Evolutionary conservation across 2,113 vertebrate species (phyloP).

Genomic region (Drymodes brunneopygia): DNA sequence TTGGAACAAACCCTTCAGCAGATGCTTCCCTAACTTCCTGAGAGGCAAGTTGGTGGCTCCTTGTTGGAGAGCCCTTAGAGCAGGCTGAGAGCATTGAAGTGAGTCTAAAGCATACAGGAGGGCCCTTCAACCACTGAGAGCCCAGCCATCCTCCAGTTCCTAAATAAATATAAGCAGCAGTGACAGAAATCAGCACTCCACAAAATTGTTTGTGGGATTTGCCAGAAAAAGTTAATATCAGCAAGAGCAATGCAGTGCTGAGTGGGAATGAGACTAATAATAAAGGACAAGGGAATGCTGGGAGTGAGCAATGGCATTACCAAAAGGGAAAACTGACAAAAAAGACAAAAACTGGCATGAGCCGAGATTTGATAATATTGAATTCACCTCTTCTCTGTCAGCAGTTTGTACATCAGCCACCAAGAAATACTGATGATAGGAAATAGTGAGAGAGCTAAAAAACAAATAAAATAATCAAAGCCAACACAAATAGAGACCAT

Average conservation of each 20-base stretch:
- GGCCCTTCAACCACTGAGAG: conserved; percentile 16
- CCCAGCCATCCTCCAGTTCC: conserved; percentile 5
- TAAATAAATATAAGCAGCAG: conserved; percentile 28
- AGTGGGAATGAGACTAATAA: neutral
- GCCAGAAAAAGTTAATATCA: neutral
- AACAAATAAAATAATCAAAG: neutral
- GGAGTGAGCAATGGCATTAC: neutral
- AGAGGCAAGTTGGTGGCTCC: neutral
- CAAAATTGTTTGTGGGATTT: neutral
- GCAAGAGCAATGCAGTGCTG: neutral
- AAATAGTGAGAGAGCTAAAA: neutral
- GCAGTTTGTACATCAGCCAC: neutral
- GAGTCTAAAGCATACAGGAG: conserved; percentile 27
- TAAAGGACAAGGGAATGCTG: neutral
- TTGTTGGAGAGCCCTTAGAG: conserved; percentile 22
- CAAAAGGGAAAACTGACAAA: neutral
- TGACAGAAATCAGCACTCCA: neutral
- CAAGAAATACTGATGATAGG: neutral
- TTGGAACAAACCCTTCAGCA: neutral
- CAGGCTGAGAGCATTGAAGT: conserved; percentile 18
- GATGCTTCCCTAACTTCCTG: neutral
- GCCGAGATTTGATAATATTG: neutral
- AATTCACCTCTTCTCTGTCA: neutral
- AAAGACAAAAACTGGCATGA: neutral
- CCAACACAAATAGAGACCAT: neutral